Conservation (phyloP, 2,888 invertebrate genomes). For the Copidosoma aretas region DNA sequence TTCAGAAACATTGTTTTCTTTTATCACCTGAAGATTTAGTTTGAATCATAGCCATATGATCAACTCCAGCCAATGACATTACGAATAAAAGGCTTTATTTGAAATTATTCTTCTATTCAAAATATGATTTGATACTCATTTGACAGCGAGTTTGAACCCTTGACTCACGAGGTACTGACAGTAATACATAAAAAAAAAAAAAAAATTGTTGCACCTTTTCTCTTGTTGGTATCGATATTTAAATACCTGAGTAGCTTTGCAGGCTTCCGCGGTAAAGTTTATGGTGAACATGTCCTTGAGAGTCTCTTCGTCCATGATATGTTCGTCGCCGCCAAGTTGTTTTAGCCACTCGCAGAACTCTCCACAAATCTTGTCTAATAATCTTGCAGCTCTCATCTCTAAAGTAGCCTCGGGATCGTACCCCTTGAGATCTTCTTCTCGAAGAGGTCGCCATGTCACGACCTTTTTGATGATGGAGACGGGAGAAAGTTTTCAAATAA, state of each 20-base stretch:
- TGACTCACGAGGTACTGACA: too few relatives aligned
- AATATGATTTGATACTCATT: too few relatives aligned
- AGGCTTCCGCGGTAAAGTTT: conserved; percentile 55
- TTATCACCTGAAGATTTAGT: too few relatives aligned
- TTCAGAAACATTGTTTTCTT: too few relatives aligned
- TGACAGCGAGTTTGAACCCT: too few relatives aligned
- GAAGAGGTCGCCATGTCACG: conserved; percentile 55
- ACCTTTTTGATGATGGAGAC: conserved; percentile 43
- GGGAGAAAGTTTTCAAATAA: background rate
- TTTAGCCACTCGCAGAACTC: conserved; percentile 69
- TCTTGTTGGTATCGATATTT: too few relatives aligned
- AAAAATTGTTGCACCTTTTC: background rate
- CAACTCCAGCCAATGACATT: too few relatives aligned
- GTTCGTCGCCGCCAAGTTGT: conserved; percentile 64
- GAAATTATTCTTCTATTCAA: too few relatives aligned
- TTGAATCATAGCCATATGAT: too few relatives aligned
- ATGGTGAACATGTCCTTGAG: conserved; percentile 68
- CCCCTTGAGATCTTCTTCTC: conserved; percentile 51
- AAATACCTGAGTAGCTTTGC: conserved; percentile 54
- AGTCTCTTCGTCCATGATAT: conserved; percentile 64
- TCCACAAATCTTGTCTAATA: conserved; percentile 61
- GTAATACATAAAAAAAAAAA: background rate
- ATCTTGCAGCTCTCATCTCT: conserved; percentile 50
- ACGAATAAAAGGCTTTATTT: too few relatives aligned
- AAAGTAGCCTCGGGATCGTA: conserved; percentile 57